Percentiles rank a stretch among this genome's conserved stretches.
Conservation (phyloP, 2,113 vertebrate species). For the Crocuta crocuta region DNA sequence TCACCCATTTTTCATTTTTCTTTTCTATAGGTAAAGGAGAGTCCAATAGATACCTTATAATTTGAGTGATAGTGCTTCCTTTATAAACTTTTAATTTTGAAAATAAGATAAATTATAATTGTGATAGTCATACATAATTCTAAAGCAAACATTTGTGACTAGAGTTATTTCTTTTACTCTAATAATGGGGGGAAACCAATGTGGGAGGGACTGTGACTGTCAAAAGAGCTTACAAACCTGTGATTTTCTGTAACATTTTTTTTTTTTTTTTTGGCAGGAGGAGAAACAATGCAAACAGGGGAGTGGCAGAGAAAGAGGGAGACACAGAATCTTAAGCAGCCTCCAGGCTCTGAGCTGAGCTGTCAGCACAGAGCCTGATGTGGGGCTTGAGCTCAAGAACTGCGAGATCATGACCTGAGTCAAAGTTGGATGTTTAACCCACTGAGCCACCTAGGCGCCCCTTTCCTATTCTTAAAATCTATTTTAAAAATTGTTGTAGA, state of each 20-base stretch:
- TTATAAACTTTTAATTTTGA: conserved; percentile 32
- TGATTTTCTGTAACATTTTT: neutral
- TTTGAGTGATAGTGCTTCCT: neutral
- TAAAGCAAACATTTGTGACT: conserved; percentile 6
- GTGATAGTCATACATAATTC: neutral
- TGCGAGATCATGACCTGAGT: neutral
- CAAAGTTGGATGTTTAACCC: neutral
- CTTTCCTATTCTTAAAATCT: neutral
- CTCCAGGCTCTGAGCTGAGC: too few relatives aligned
- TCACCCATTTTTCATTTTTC: neutral
- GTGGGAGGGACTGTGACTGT: neutral
- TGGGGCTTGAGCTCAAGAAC: neutral
- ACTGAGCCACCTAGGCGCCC: neutral
- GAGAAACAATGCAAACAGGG: too few relatives aligned
- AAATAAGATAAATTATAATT: conserved; percentile 11
- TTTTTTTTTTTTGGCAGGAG: too few relatives aligned
- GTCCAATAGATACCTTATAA: neutral
- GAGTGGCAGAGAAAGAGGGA: too few relatives aligned
- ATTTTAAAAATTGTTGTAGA: neutral
- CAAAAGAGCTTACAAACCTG: too few relatives aligned
- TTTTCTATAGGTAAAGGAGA: neutral
- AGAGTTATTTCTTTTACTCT: neutral
- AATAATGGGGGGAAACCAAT: neutral
- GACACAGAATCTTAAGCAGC: too few relatives aligned
- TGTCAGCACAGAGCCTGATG: too few relatives aligned